A percentile compares a stretch with the other conserved stretches of the same genome.
These are phyloP conservation scores for Calephelis virginiensis DNA, from an alignment of 1,140 invertebrate species.

Conservation along the genomic window DNA sequence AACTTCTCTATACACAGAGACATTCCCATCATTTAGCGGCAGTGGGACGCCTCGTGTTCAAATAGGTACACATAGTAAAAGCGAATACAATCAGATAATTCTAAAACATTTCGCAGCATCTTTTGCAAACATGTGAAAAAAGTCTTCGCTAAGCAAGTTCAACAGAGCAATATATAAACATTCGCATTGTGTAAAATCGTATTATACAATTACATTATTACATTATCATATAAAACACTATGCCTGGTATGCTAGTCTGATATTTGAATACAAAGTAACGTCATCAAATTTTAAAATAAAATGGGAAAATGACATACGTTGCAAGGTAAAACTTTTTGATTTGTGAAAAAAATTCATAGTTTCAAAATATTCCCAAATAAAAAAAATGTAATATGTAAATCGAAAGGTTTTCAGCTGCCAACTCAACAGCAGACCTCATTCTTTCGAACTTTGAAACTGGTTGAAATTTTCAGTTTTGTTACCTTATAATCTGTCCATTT, in stretches of 20 bases:
- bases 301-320: slow-evolving; percentile 31
- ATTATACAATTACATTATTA: background rate
- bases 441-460: no score
- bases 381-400: no score
- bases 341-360: no score
- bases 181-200: slow-evolving; percentile 18
- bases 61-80: background rate
- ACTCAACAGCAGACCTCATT: no score
- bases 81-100: background rate
- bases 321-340: no score
- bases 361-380: no score
- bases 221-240: no score
- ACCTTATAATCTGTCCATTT: slow-evolving; percentile 32
- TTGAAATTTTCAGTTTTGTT: background rate
- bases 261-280: no score
- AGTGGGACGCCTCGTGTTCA: background rate
- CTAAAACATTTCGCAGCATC: slow-evolving; percentile 13
- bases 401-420: no score
- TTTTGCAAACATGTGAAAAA: slow-evolving; percentile 26
- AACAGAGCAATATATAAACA: slow-evolving; percentile 22
- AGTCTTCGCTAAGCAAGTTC: slow-evolving; percentile 33
- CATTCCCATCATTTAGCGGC: slow-evolving; percentile 22
- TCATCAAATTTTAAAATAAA: no score
- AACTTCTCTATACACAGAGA: slow-evolving; percentile 44
- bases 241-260: no score